These are phyloP conservation scores for Falco peregrinus DNA, from an alignment of 2,797 vertebrate species.

Conservation along the genomic window DNA sequence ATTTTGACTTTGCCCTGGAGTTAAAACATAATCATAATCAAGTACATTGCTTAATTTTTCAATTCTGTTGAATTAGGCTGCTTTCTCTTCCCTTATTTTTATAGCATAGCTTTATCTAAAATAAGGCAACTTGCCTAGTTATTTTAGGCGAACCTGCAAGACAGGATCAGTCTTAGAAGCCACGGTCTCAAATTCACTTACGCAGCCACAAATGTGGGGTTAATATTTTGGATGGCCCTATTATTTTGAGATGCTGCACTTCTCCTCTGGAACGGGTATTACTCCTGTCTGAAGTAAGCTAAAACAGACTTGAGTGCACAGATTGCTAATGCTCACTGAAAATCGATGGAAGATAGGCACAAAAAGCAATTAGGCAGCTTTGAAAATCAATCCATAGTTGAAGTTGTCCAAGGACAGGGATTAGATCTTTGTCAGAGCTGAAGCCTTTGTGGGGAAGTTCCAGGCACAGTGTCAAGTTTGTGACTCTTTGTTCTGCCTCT, in stretches of 20 bases:
- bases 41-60: neutral
- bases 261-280: neutral
- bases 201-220: neutral
- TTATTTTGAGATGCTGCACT: neutral
- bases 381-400: conserved; percentile 30
- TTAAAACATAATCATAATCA: neutral
- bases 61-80: neutral
- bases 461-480: neutral
- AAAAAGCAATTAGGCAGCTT: conserved; percentile 47
- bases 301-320: neutral
- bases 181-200: neutral
- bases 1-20: neutral
- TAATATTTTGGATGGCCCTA: neutral
- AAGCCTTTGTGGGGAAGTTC: neutral
- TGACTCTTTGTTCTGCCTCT: neutral
- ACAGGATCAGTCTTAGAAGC: neutral
- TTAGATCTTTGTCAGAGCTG: conserved; percentile 24
- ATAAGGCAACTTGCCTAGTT: neutral
- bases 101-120: neutral
- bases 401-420: conserved; percentile 37
- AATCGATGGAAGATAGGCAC: conserved; percentile 12
- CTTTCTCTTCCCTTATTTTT: neutral
- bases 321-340: conserved; percentile 21
- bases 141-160: neutral
- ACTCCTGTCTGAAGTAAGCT: neutral